Base-by-base conservation (phyloP, 1,140 invertebrate genomes). In the Achroia grisella region DNA sequence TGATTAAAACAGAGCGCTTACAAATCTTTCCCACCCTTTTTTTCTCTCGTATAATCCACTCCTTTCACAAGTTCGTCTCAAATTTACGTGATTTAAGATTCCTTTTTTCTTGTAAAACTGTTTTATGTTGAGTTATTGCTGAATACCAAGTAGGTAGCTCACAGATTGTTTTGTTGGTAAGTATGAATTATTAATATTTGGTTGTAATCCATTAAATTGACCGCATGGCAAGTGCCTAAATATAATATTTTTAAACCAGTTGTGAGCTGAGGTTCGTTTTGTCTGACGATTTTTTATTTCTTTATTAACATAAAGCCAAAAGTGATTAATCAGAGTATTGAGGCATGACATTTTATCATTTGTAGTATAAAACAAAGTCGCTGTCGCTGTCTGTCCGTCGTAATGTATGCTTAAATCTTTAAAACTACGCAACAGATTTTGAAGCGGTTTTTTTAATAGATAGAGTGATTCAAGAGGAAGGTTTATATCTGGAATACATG, bases 31-130 rank as follows among this genome's bases (percentile, higher is more conserved):
- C 17, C 17, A 35, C 10, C 35, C 17, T 17, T 35, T 15, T 37
- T 15, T 17, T 37, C 17, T 23, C 35, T 17, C 17, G 17, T 23
- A 3, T 23, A 23, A 23, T 23, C 17, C 17, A 23, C 17, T 17
- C 35, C 35, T 37, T 37, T 37, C 35, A 15, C 35, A n/a, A 37
- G 14, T 37, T 37, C n/a, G 15, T 23, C 17, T 23, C 17, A 6
- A 23, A 23, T 23, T 23, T 23, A 6, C 17, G 17, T 6, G 17
- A 23, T 4, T 17, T 37, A 9, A 37, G 17, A 37, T 37, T 37
- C 14, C 14, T 9, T 37, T 37, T 23, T 37, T 10, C 10, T 10
- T 14, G 13, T 5, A 37, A 37, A 37, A 37, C 35, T 37, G 10
- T 15, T 37, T 23, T 37, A 9, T 10, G 17, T 37, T 37, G 35